Evolutionary conservation across 2,888 invertebrate species (phyloP), one percentile per base, ranked within the genome.

Genomic region (Dryococelus australis): DNA sequence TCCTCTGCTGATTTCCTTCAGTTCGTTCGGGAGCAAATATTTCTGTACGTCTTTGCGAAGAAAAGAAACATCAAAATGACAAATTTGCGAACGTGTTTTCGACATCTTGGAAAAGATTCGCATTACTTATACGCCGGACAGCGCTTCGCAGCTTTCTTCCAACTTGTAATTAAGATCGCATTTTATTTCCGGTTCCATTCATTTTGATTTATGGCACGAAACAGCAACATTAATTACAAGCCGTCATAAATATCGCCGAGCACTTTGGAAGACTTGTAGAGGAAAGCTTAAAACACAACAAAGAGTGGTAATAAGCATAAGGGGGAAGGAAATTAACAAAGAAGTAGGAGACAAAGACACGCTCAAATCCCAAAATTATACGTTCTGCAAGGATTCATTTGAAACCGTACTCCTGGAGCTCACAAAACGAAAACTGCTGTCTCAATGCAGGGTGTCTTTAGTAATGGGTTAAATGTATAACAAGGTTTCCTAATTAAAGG

Each of bases 191-290:
- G 83, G 83, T 83, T 20, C n/a, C 43, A 24, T 83, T 27, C 83
- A 16, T 83, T 83, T 83, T 83, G 24, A 83, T 28, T 83, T 83
- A 28, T 28, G n/a, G 28, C 12, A 24, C 13, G 35, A 35, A 24
- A 83, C 12, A 83, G 35, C 28, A 43, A 83, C 83, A 35, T 83
- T 83, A 83, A 83, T 83, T 83, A 83, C 35, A 35, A 28, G 24
- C 16, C 24, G 83, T 43, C 83, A 83, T 83, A 83, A 83, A 83
- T 83, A 83, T 83, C 83, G 5, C 43, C n/a, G 35, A 83, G 35
- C 28, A 26, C 83, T 83, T 83, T 3, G 24, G 35, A 65, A 16
- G 9, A 80, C 35, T 83, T n/a, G 35, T 16, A 83, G 35, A 83
- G 83, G 83, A 83, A 43, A 24, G 83, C 16, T 83, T 83, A 28